Evolutionary conservation across 2,797 vertebrate genomes (phyloP), one percentile per base, ranked within the genome.

Genomic region (Xyrichtys novacula): DNA sequence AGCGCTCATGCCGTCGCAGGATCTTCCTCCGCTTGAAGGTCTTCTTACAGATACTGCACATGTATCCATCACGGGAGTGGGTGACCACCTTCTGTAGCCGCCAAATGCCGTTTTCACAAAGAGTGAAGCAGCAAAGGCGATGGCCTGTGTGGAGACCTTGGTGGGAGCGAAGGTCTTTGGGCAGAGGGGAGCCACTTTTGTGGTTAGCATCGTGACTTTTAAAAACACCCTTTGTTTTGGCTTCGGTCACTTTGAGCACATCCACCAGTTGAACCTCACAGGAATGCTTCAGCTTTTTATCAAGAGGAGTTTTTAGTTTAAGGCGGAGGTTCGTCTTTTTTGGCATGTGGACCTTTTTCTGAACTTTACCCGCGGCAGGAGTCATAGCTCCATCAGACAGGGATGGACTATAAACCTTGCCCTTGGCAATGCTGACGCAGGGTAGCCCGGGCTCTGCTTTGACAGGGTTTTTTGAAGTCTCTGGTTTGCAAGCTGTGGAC

Each of bases 1-100:
- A 94, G 15, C 94, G 94, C 32, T 88, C 88, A 17, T 95, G 94
- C 0, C 93, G 83, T 8, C 87, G 81, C 1, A 95, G 88, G 8
- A 92, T 77, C 82, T 94, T 94, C 43, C 90, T 60, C 14, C 88
- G 92, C 46, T 85, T 90, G 80, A 95, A 95, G 0, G 74, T 76
- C 63, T 94, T 94, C 7, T 72, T 47, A 1, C 94, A 95, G 23
- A 76, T 64, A 39, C 29, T 50, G 81, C 94, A 95, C 4, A 60
- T 19, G 8, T 92, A 91, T 1, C 90, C 88, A 0, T 79, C 70
- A 0, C 79, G 84, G 7, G 74, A 78, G 49, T 42, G 82, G 12
- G 65, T 1, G 5, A 80, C 67, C 29, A 82, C 72, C 4, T 85
- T 70, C 15, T 71, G 86, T 1, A 89, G 83, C 9, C 83, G 91